Evolutionary conservation across 2,888 invertebrate genomes (phyloP), one percentile per base, ranked within the genome.

Genomic region (Rhaphigaster nebulosa): DNA sequence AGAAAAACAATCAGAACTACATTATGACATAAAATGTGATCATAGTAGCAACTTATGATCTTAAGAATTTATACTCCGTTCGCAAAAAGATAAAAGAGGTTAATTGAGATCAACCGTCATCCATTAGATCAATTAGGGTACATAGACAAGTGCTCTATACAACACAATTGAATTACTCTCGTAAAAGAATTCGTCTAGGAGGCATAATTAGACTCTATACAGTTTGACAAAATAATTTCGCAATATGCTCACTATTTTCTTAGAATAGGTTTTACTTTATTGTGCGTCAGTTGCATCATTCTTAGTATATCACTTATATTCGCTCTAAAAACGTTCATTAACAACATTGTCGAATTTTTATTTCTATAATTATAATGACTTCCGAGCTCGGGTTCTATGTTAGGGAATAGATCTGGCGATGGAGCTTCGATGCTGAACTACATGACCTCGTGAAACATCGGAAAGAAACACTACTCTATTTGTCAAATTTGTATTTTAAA

Each of bases 81-180:
- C 38, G 20, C 34, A 76, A 76, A 76, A 76, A 38, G 29, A 70
- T 1, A 38, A 10, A 5, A 38, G 20, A 76, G 70, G 70, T 76
- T 34, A 76, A 76, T 38, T 76, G 70, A 15, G 70, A 76, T 76
- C 70, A 76, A 76, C 20, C 34, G 38, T 38, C 34, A 38, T 29
- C 38, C 38, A 76, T 76, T 76, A 76, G 70, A 76, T 76, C 70
- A 76, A 76, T 76, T 76, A 76, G 70, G 12, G 70, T 8, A 38
- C 34, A 76, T 76, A 76, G 70, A 23, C 70, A 76, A 76, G 34
- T 76, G 70, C 70, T n/a, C 65, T 76, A 76, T 38, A 38, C 70
- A 76, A 76, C 34, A 76, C 70, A 76, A 76, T 76, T 76, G 70
- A 34, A 76, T 76, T 76, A 76, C 70, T 76, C 70, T 38, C 38